These are phyloP conservation scores for Lordiphosa mommai DNA, from an alignment of 1,140 invertebrate species.

Conservation along the genomic window DNA sequence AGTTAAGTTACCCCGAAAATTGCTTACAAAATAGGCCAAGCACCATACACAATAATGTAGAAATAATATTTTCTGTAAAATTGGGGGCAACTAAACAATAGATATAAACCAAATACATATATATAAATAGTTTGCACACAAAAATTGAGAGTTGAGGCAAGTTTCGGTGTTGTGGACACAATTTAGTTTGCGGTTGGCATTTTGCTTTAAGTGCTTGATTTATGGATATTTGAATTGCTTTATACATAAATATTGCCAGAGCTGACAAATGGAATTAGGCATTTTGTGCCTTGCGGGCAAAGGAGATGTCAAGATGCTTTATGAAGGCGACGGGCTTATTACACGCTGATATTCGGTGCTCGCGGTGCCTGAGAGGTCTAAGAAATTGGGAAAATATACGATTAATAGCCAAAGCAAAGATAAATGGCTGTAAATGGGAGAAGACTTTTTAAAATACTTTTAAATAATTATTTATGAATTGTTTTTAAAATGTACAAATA, in stretches of 20 bases:
- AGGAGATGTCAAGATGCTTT: slow-evolving; percentile 51
- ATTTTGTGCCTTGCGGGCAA: slow-evolving; percentile 32
- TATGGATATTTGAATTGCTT: slow-evolving; percentile 66
- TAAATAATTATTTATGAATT: too few relatives aligned
- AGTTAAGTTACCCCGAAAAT: slow-evolving; percentile 38
- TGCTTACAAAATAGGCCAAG: slow-evolving; percentile 5
- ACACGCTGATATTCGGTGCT: slow-evolving; percentile 16
- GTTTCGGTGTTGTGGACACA: slow-evolving; percentile 3
- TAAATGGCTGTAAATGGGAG: too few relatives aligned
- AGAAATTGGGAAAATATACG: too few relatives aligned
- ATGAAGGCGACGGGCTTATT: slow-evolving; percentile 34
- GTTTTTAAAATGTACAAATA: too few relatives aligned
- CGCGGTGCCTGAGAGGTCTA: too few relatives aligned
- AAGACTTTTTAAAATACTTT: too few relatives aligned
- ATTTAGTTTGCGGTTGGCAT: slow-evolving; percentile 23
- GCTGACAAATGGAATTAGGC: slow-evolving; percentile 72
- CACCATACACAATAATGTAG: slow-evolving; percentile 5
- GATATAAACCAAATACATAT: background rate
- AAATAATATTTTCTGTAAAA: slow-evolving; percentile 13
- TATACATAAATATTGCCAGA: slow-evolving; percentile 68
- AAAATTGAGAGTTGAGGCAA: slow-evolving; percentile 8
- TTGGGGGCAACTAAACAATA: background rate
- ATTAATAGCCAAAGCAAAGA: too few relatives aligned
- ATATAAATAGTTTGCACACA: slow-evolving; percentile 1
- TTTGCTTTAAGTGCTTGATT: slow-evolving; percentile 65